phyloP scores from a whole-genome alignment of 2,888 invertebrate genomes.

The Eupeodes luniger region DNA sequence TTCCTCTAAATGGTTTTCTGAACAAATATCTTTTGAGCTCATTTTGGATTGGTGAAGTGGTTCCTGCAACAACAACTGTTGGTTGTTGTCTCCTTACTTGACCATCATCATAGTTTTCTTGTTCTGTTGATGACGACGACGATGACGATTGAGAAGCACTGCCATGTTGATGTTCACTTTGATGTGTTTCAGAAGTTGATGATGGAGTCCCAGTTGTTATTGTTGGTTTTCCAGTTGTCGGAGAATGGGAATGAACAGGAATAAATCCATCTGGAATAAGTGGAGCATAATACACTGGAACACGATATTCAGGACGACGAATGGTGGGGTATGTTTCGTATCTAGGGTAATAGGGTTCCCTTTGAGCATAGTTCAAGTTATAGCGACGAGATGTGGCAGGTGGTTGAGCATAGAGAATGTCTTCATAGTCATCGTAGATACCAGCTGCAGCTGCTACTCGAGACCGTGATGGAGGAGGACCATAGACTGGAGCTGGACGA shows the following conservation, averaged over 20 bases:
- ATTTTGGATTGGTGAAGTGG: constrained; percentile 21
- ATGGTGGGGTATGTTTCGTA: constrained; percentile 28
- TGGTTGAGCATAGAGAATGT: constrained; percentile 47
- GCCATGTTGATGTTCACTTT: constrained; percentile 9
- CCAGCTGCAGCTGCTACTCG: constrained; percentile 67
- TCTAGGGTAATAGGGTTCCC: constrained; percentile 56
- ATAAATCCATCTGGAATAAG: constrained; percentile 50
- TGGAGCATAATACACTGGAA: constrained; percentile 62
- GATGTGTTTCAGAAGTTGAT: constrained; percentile 17
- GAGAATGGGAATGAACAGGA: constrained; percentile 37
- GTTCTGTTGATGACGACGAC: neutral
- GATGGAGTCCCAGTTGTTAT: constrained; percentile 25
- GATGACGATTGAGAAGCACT: too few relatives aligned
- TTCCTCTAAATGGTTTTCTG: constrained; percentile 36
- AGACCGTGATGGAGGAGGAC: constrained; percentile 61
- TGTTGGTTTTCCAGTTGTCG: constrained; percentile 26
- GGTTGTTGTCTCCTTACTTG: constrained; percentile 38
- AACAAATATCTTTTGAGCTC: constrained; percentile 10
- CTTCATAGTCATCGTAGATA: constrained; percentile 67
- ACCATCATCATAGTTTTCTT: constrained; percentile 36
- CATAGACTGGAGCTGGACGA: constrained; percentile 58
- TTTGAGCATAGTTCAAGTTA: constrained; percentile 56
- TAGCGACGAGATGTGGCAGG: constrained; percentile 46
- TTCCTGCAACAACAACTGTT: constrained; percentile 1
- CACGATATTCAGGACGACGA: constrained; percentile 56